These are phyloP conservation scores for Thalpophila matura DNA, from an alignment of 2,888 invertebrate species.

Conservation along the genomic window DNA sequence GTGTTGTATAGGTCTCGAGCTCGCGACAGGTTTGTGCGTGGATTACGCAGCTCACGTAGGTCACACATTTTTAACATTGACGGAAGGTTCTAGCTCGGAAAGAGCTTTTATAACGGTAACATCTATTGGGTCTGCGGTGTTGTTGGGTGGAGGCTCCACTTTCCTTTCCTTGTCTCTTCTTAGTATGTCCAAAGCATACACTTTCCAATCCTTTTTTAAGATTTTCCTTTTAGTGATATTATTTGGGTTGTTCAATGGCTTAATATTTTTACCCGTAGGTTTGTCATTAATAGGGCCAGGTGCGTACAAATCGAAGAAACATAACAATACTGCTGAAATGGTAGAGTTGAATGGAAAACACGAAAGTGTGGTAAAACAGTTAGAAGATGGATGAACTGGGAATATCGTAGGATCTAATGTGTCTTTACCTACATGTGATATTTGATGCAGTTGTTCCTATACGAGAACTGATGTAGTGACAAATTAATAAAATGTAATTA, in stretches of 20 bases:
- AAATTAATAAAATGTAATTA: constrained; percentile 7
- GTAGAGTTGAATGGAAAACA: constrained; percentile 81
- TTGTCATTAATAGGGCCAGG: constrained; percentile 94
- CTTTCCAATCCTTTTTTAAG: constrained; percentile 94
- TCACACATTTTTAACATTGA: constrained; percentile 94
- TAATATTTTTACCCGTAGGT: constrained; percentile 94
- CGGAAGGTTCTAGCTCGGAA: constrained; percentile 88
- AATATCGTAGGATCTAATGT: constrained; percentile 16
- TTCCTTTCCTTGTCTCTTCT: constrained; percentile 93
- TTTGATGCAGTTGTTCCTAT: constrained; percentile 19
- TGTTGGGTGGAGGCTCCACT: constrained; percentile 95
- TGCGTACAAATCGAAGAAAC: constrained; percentile 79
- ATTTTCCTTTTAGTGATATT: constrained; percentile 94
- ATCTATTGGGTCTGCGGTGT: constrained; percentile 94
- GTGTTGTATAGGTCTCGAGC: constrained; percentile 94
- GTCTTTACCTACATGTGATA: constrained; percentile 29
- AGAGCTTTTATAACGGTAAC: constrained; percentile 92
- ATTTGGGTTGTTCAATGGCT: constrained; percentile 95
- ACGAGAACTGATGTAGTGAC: constrained; percentile 33
- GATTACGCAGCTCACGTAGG: constrained; percentile 96
- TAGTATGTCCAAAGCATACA: constrained; percentile 93
- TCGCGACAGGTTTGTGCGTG: constrained; percentile 95
- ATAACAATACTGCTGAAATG: constrained; percentile 71
- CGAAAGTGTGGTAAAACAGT: constrained; percentile 65
- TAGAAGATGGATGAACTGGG: constrained; percentile 57